phyloP scores from a whole-genome alignment of 2,797 vertebrate species.

The Cossypha caffra region DNA sequence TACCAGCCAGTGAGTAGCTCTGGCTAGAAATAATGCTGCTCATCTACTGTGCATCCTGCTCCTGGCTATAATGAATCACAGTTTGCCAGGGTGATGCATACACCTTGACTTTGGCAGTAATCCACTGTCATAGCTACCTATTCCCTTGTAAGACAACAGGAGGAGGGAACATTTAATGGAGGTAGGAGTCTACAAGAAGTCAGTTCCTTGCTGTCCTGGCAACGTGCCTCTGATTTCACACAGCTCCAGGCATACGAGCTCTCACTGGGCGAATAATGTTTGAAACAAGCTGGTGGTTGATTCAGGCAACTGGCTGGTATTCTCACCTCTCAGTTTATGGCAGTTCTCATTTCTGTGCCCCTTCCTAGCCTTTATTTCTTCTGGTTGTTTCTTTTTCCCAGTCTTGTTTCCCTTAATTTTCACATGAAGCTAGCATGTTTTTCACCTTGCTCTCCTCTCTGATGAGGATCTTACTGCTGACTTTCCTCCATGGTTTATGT shows the following conservation, averaged over 20 bases:
- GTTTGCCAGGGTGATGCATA: conserved; percentile 5
- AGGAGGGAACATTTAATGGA: not conserved
- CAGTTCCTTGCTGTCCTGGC: not conserved
- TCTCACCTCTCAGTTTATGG: not conserved
- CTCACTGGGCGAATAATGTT: not conserved
- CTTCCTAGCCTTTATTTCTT: not conserved
- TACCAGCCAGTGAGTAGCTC: conserved; percentile 24
- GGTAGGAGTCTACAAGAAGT: not conserved
- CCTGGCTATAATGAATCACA: conserved; percentile 24
- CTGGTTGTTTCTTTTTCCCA: not conserved
- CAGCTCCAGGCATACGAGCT: not conserved
- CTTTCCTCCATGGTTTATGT: not conserved
- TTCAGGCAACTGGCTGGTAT: not conserved
- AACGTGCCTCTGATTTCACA: not conserved
- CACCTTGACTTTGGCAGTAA: conserved; percentile 37
- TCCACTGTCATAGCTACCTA: not conserved
- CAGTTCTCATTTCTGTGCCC: not conserved
- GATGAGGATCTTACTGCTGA: not conserved
- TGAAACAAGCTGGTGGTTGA: conserved; percentile 23
- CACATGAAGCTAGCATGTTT: not conserved
- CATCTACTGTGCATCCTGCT: not conserved
- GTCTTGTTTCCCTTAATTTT: not conserved
- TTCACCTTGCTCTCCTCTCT: not conserved
- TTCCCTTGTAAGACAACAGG: not conserved
- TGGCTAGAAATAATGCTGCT: conserved; percentile 22